phyloP scores from a whole-genome alignment of 2,113 vertebrate genomes.

The Indri indri region DNA sequence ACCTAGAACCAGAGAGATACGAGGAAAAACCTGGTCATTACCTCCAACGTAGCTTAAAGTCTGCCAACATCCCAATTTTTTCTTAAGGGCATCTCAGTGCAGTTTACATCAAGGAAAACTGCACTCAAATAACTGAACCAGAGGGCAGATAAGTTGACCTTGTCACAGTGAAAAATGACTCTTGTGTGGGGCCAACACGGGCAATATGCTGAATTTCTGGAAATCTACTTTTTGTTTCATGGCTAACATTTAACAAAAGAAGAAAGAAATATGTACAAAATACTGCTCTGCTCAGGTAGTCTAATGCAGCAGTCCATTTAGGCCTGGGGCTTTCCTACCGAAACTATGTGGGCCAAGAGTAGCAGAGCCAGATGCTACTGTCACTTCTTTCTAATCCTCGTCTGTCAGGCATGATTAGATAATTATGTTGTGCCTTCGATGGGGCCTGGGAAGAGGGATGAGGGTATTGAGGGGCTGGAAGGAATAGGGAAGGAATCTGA shows the following conservation, averaged over 20 bases:
- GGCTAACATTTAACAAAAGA: background rate
- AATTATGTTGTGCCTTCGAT: background rate
- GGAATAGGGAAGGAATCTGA: fast-evolving
- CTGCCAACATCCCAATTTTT: background rate
- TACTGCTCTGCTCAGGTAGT: background rate
- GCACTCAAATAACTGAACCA: background rate
- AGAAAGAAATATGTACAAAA: background rate
- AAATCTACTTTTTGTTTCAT: background rate
- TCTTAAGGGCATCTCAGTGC: background rate
- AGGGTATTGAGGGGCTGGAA: background rate
- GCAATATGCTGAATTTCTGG: background rate
- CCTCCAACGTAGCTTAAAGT: background rate
- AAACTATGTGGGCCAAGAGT: background rate
- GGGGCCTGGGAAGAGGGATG: background rate
- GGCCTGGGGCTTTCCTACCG: background rate
- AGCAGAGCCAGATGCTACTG: background rate
- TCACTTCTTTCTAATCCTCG: background rate
- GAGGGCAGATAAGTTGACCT: background rate
- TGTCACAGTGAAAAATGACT: background rate
- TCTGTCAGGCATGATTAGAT: background rate
- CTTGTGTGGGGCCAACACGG: fast-evolving
- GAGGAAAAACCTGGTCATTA: background rate
- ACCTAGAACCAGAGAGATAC: background rate
- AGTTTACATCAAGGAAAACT: background rate
- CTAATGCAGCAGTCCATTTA: background rate